Conservation (phyloP, 2,113 vertebrate genomes). For the Echinops telfairi region DNA sequence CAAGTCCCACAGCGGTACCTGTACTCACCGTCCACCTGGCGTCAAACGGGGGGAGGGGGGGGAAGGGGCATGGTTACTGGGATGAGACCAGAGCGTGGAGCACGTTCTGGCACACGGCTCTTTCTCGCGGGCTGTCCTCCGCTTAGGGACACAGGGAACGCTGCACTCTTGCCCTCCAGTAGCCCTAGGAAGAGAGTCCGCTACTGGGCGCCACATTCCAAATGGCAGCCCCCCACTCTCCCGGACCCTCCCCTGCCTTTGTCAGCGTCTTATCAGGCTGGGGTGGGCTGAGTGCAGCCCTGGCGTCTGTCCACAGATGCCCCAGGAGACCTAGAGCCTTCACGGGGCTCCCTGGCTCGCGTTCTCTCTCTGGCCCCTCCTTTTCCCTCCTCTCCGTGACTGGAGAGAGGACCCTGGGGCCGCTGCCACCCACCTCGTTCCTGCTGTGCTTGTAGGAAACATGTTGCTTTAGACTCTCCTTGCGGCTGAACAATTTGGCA, state of each 20-base stretch:
- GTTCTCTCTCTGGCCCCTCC: background rate
- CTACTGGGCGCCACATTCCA: background rate
- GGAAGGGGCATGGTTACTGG: background rate
- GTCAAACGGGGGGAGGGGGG: conserved; percentile 1
- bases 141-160: fast-evolving
- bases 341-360: background rate
- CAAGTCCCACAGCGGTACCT: conserved; percentile 94
- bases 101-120: fast-evolving
- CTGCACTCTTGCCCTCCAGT: background rate
- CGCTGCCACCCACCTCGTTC: conserved; percentile 89
- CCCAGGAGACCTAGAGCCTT: background rate
- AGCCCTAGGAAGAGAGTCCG: background rate
- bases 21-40: conserved; percentile 94
- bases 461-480: conserved; percentile 99
- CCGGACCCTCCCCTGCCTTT: background rate
- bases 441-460: conserved; percentile 99
- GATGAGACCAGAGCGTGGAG: too few relatives aligned
- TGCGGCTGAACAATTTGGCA: conserved; percentile 98
- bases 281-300: background rate
- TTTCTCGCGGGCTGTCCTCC: fast-evolving
- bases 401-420: background rate
- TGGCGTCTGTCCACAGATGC: too few relatives aligned
- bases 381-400: background rate
- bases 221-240: background rate
- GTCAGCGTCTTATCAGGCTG: background rate